Conservation (phyloP, 2,113 vertebrate species). For the Struthidea cinerea region DNA sequence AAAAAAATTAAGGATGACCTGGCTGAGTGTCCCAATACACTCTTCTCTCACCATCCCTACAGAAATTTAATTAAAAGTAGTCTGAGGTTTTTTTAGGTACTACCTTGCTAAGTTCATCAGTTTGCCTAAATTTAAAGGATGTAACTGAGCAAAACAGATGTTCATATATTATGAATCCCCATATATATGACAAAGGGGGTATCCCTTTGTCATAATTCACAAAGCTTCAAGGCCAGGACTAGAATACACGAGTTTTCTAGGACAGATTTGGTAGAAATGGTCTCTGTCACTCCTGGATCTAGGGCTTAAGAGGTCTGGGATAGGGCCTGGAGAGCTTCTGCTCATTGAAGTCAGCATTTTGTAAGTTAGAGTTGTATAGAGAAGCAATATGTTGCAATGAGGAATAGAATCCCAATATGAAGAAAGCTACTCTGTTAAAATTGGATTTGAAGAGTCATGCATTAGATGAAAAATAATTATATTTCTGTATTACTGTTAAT, state of each 20-base stretch:
- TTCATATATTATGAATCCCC: background rate
- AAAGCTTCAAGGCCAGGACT: background rate
- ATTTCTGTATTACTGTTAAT: background rate
- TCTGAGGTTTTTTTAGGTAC: background rate
- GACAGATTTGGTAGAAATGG: background rate
- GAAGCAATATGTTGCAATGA: accelerated
- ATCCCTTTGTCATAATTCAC: background rate
- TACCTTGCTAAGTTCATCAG: background rate
- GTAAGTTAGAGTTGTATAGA: background rate
- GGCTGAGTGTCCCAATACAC: background rate
- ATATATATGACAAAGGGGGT: too few species aligned
- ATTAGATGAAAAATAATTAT: background rate
- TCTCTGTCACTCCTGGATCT: background rate
- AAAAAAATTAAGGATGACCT: background rate
- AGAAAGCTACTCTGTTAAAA: background rate
- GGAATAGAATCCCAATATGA: background rate
- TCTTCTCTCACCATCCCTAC: background rate
- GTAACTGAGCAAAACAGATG: background rate
- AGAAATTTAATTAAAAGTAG: background rate
- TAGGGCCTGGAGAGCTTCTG: background rate
- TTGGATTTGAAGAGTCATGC: background rate
- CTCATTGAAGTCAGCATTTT: background rate
- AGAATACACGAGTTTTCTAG: background rate
- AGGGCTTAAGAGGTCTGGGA: background rate
- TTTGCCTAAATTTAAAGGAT: background rate